Conservation (phyloP, 2,113 vertebrate species). For the Sakesphorus luctuosus region DNA sequence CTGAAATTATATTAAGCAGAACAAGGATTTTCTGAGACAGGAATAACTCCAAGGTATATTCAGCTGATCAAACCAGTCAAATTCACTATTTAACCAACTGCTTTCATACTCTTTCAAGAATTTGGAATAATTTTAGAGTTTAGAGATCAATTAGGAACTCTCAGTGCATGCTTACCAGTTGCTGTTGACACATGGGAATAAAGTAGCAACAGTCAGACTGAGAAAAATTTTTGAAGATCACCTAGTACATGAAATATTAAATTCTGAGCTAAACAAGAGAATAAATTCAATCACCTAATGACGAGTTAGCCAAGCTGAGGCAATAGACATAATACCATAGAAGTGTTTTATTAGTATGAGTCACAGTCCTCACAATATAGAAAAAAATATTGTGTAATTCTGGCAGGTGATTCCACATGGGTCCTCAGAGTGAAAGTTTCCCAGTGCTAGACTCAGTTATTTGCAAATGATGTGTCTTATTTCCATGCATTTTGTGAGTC, state of each 20-base stretch:
- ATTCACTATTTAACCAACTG: conserved; percentile 54
- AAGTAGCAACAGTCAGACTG: conserved; percentile 27
- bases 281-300: not conserved
- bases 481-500: not conserved
- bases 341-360: conserved; percentile 1
- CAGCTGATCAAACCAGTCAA: conserved; percentile 36
- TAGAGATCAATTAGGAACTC: conserved; percentile 61
- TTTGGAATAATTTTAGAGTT: conserved; percentile 62
- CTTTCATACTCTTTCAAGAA: conserved; percentile 39
- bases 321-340: not conserved
- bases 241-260: conserved; percentile 51
- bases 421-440: not conserved
- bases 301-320: conserved; percentile 17
- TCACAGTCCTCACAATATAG: conserved; percentile 6
- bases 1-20: not conserved
- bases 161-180: conserved; percentile 50
- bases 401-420: not conserved
- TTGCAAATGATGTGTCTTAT: not conserved
- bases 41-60: conserved; percentile 22
- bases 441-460: not conserved
- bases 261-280: conserved; percentile 36
- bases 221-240: conserved; percentile 68
- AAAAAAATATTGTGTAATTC: conserved; percentile 8
- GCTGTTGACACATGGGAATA: conserved; percentile 51
- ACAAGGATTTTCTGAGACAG: not conserved